Conservation (phyloP, 2,113 vertebrate species). For the Heterotilapia buettikoferi region DNA sequence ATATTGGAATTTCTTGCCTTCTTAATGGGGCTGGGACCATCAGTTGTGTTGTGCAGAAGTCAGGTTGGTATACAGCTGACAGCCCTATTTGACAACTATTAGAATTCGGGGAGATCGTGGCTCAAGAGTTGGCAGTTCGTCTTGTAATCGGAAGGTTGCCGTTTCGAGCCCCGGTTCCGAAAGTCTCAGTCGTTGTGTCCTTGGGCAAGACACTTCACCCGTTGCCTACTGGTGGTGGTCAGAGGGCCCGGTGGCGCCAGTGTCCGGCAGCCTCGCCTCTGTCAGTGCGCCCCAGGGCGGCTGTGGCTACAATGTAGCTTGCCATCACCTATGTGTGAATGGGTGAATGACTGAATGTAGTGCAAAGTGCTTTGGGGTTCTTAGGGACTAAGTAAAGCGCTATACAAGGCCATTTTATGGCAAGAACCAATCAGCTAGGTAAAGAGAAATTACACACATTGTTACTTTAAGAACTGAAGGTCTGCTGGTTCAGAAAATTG, state of each 20-base stretch:
- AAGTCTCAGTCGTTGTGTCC: neutral
- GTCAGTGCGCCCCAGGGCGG: neutral
- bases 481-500: too few relatives aligned
- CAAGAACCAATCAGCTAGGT: too few relatives aligned
- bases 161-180: neutral
- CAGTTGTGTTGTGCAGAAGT: too few relatives aligned
- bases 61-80: too few relatives aligned
- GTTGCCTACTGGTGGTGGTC: neutral
- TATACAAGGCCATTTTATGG: neutral
- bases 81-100: too few relatives aligned
- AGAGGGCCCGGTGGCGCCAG: fast-evolving
- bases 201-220: neutral
- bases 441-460: too few relatives aligned
- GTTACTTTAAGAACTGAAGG: too few relatives aligned
- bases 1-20: too few relatives aligned
- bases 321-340: neutral
- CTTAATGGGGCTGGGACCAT: too few relatives aligned
- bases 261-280: fast-evolving
- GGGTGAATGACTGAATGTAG: neutral
- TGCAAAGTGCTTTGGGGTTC: neutral
- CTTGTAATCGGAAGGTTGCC: too few relatives aligned
- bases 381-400: neutral
- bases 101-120: too few relatives aligned
- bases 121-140: too few relatives aligned
- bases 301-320: neutral